Conservation (phyloP, 2,113 vertebrate species). For the Vombatus ursinus region DNA sequence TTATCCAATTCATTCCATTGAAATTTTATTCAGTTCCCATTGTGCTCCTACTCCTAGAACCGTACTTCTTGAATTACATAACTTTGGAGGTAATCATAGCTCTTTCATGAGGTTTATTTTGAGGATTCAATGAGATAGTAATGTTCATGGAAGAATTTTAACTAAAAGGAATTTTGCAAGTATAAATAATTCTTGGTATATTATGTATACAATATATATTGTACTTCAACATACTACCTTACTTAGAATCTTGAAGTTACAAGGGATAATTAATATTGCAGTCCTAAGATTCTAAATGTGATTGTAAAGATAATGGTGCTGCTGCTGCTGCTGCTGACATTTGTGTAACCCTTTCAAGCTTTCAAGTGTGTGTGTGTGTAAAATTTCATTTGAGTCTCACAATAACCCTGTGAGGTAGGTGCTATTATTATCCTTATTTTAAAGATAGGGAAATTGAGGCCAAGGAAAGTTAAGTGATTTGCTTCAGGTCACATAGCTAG, state of each 20-base stretch:
- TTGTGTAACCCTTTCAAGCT: not conserved
- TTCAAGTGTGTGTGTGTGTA: not conserved
- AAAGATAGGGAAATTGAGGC: not conserved
- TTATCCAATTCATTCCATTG: not conserved
- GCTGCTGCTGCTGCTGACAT: not conserved
- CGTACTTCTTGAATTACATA: not conserved
- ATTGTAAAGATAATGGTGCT: not conserved
- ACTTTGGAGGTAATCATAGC: not conserved
- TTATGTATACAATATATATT: not conserved
- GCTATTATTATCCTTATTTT: not conserved
- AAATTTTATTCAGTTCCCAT: not conserved
- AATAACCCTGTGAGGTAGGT: not conserved
- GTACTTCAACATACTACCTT: not conserved
- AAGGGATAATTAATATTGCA: not conserved
- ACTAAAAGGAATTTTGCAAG: not conserved
- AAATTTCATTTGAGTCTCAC: not conserved
- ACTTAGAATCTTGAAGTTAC: not conserved
- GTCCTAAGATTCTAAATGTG: not conserved
- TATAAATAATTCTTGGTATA: not conserved
- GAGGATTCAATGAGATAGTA: not conserved
- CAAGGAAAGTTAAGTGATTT: not conserved
- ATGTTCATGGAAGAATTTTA: not conserved
- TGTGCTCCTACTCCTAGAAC: not conserved
- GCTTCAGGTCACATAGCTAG: not conserved
- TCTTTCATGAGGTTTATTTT: not conserved